Conservation (phyloP, 2,888 invertebrate genomes). For the Stenolophus ochropezus region DNA sequence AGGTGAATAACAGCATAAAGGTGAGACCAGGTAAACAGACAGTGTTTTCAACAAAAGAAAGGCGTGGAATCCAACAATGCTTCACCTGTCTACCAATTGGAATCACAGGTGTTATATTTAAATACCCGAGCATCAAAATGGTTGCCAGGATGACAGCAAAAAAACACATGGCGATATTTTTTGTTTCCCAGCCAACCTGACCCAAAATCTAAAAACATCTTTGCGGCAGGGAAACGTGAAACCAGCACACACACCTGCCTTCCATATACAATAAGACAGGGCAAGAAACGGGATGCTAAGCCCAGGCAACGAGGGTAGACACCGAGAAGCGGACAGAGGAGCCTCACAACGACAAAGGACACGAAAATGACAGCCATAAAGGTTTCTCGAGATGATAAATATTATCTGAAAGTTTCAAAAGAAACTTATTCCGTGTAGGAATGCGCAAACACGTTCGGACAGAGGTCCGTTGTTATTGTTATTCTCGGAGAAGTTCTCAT, state of each 20-base stretch:
- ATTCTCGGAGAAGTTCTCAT: conserved; percentile 57
- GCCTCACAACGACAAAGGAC: conserved; percentile 55
- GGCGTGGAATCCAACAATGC: background rate
- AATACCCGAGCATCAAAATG: conserved; percentile 12
- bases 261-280: conserved; percentile 54
- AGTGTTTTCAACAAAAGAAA: background rate
- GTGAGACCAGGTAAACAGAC: conserved; percentile 30
- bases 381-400: conserved; percentile 68
- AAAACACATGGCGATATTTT: conserved; percentile 46
- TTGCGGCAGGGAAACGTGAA: conserved; percentile 54
- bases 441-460: conserved; percentile 69
- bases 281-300: background rate
- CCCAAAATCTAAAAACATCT: conserved; percentile 54
- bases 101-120: conserved; percentile 2
- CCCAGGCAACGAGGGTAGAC: conserved; percentile 40
- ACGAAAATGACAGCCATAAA: conserved; percentile 60
- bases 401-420: conserved; percentile 70
- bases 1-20: background rate
- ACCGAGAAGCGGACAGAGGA: conserved; percentile 6
- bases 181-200: conserved; percentile 48
- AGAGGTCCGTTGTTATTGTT: conserved; percentile 57
- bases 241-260: conserved; percentile 54
- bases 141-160: conserved; percentile 13
- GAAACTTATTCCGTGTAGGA: conserved; percentile 69
- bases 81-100: background rate